Evolutionary conservation across 2,888 invertebrate genomes (phyloP).

Genomic region (Leptothorax acervorum): DNA sequence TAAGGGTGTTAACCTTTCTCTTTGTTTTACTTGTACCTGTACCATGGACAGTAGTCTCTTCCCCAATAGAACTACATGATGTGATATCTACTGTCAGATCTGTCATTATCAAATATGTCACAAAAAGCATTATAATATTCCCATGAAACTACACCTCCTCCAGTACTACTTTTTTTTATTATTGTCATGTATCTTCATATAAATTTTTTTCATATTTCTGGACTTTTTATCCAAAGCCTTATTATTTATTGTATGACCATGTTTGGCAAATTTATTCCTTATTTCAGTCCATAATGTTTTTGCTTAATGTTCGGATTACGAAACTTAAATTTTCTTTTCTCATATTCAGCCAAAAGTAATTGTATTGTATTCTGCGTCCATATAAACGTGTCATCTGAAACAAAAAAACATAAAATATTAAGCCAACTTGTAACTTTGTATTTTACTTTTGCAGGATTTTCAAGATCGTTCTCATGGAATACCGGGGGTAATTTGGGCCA

Average conservation of each 20-base stretch:
- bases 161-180: not conserved
- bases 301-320: not conserved
- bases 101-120: conserved; percentile 25
- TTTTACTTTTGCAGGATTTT: conserved; percentile 29
- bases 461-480: conserved; percentile 26
- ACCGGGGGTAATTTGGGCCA: conserved; percentile 52
- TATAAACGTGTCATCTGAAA: too few relatives aligned
- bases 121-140: conserved; percentile 17
- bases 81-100: not conserved
- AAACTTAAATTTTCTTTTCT: conserved; percentile 25
- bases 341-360: not conserved
- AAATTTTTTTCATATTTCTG: conserved; percentile 33
- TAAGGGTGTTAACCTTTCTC: too few relatives aligned
- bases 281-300: conserved; percentile 29
- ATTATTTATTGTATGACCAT: not conserved
- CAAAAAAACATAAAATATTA: too few relatives aligned
- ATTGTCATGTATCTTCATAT: conserved; percentile 17
- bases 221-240: conserved; percentile 34
- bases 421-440: too few relatives aligned
- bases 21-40: too few relatives aligned
- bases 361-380: not conserved
- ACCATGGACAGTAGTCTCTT: too few relatives aligned
- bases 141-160: conserved; percentile 17
- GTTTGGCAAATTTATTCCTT: not conserved
- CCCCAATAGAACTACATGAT: too few relatives aligned